These are phyloP conservation scores for Drosophila siamana DNA, from an alignment of 2,888 invertebrate species.

Conservation along the genomic window DNA sequence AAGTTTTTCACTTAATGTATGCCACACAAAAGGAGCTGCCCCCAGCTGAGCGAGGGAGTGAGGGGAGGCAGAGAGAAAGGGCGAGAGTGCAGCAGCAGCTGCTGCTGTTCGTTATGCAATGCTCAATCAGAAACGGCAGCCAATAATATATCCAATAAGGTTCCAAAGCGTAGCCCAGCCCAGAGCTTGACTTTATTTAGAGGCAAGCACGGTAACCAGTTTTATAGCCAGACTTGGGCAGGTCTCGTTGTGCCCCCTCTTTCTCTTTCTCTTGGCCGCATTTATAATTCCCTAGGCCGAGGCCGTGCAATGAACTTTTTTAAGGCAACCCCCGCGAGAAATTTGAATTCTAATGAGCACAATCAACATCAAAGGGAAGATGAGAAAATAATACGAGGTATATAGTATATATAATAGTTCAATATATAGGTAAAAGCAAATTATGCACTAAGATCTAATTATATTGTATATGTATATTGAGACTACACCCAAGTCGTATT, in stretches of 20 bases:
- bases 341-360: slow-evolving; percentile 29
- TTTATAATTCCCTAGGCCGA: not conserved
- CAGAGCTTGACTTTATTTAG: slow-evolving; percentile 65
- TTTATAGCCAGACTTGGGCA: slow-evolving; percentile 5
- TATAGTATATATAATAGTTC: slow-evolving; percentile 10
- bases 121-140: slow-evolving; percentile 60
- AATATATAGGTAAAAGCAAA: slow-evolving; percentile 14
- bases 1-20: slow-evolving; percentile 80
- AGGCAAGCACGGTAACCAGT: slow-evolving; percentile 45
- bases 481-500: slow-evolving; percentile 26
- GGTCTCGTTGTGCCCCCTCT: no score
- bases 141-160: slow-evolving; percentile 62
- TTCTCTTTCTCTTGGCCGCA: no score
- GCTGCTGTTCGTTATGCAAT: slow-evolving; percentile 65
- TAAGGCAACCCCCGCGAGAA: slow-evolving; percentile 39
- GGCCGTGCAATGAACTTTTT: slow-evolving; percentile 55
- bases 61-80: not conserved
- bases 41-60: slow-evolving; percentile 9
- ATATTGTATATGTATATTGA: no score
- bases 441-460: slow-evolving; percentile 40
- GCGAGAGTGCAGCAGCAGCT: slow-evolving; percentile 5
- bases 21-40: slow-evolving; percentile 56
- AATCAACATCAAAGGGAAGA: slow-evolving; percentile 13
- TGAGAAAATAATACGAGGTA: slow-evolving; percentile 29
- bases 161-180: slow-evolving; percentile 18